A percentile compares a stretch with the other conserved stretches of the same genome.
These are phyloP conservation scores for Pangasianodon hypophthalmus DNA, from an alignment of 2,113 vertebrate genomes.

Conservation along the genomic window DNA sequence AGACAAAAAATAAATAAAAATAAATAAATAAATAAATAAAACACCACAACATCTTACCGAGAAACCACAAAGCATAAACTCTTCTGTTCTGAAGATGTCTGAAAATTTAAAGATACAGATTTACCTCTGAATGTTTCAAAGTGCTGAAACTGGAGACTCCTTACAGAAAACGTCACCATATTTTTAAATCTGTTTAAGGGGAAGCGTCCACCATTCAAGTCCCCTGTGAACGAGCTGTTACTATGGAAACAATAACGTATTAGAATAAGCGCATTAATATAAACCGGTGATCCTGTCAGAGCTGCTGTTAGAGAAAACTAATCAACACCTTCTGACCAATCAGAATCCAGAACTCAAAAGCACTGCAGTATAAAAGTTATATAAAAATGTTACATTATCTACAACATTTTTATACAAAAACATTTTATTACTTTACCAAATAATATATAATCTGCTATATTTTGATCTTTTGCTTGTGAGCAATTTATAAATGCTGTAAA, in stretches of 20 bases:
- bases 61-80: not conserved
- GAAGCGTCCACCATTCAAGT: too few species aligned
- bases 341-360: not conserved
- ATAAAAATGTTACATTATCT: too few species aligned
- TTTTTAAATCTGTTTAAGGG: not conserved
- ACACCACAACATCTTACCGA: not conserved
- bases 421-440: not conserved
- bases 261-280: not conserved
- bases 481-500: not conserved
- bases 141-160: too few species aligned
- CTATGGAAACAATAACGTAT: not conserved
- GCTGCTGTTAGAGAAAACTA: not conserved
- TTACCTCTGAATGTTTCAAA: not conserved
- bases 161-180: not conserved
- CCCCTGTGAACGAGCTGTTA: too few species aligned
- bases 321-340: not conserved
- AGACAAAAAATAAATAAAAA: too few species aligned
- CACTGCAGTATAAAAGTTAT: not conserved
- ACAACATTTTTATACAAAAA: too few species aligned
- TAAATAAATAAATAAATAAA: too few species aligned
- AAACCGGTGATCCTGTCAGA: not conserved
- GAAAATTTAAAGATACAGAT: not conserved
- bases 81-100: not conserved
- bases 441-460: not conserved
- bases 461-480: not conserved